Evolutionary conservation across 2,888 invertebrate species (phyloP).

Genomic region (Agrenia bidenticulata): DNA sequence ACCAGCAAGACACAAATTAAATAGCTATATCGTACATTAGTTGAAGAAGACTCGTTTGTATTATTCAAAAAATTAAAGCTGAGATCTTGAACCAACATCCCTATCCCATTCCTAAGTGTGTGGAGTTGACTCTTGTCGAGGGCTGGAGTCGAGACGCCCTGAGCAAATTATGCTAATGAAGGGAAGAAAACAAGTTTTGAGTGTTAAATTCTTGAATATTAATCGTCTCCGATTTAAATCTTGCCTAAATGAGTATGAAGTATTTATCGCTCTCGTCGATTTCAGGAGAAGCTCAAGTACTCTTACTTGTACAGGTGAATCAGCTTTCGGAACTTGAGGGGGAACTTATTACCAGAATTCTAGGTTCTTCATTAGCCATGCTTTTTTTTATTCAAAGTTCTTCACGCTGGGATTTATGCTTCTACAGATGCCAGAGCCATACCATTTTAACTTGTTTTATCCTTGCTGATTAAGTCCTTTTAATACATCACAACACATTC

Average conservation of each 20-base stretch:
- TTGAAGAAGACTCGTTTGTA: slow-evolving; percentile 1
- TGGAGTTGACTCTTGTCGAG: not conserved
- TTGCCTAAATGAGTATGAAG: slow-evolving; percentile 53
- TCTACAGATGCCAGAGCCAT: not conserved
- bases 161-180: slow-evolving; percentile 41
- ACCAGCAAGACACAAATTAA: slow-evolving; percentile 18
- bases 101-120: too few species aligned
- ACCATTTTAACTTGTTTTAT: slow-evolving; percentile 13
- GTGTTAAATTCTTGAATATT: slow-evolving; percentile 53
- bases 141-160: slow-evolving; percentile 27
- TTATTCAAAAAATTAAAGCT: not conserved
- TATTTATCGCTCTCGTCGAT: slow-evolving; percentile 46
- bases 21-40: slow-evolving; percentile 11
- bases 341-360: too few species aligned
- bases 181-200: slow-evolving; percentile 44
- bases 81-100: too few species aligned
- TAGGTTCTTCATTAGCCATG: slow-evolving; percentile 6
- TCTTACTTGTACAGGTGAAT: slow-evolving; percentile 1
- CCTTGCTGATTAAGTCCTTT: slow-evolving; percentile 13
- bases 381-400: not conserved
- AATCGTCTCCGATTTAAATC: slow-evolving; percentile 52
- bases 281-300: slow-evolving; percentile 1
- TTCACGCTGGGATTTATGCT: slow-evolving; percentile 15
- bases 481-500: not conserved
- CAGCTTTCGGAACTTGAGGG: too few species aligned